Percentiles rank a stretch among this genome's conserved stretches.
Conservation (phyloP, 2,888 invertebrate genomes). For the Andrena hattorfiana region DNA sequence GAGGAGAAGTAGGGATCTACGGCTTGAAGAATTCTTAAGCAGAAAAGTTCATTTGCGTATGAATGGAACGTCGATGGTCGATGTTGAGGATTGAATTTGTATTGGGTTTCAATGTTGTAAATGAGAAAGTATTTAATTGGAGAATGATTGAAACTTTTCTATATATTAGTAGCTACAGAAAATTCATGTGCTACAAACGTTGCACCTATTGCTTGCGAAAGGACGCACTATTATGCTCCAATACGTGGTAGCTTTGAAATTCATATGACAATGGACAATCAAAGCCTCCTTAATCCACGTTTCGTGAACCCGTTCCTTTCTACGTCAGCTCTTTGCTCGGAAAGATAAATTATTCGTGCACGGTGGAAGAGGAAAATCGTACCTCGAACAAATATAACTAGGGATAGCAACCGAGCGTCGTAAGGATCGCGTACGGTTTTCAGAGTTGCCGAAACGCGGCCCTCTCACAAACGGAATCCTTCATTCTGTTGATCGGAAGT, state of each 20-base stretch:
- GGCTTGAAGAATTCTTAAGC: background rate
- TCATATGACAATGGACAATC: background rate
- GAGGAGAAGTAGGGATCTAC: background rate
- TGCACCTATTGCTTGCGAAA: too few relatives aligned
- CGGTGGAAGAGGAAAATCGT: conserved; percentile 7
- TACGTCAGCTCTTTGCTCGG: conserved; percentile 1
- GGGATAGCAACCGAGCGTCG: conserved; percentile 28
- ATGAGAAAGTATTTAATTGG: too few relatives aligned
- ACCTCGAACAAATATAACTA: conserved; percentile 36
- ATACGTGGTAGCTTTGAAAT: background rate
- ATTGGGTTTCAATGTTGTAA: too few relatives aligned
- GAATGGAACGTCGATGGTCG: background rate
- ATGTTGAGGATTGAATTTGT: too few relatives aligned
- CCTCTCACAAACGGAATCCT: conserved; percentile 59
- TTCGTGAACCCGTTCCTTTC: background rate
- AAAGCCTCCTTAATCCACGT: background rate
- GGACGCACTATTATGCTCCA: background rate
- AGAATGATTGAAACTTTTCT: background rate
- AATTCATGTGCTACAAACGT: too few relatives aligned
- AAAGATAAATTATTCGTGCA: conserved; percentile 40
- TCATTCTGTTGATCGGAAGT: conserved; percentile 55
- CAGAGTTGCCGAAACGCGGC: conserved; percentile 24
- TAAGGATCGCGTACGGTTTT: conserved; percentile 18
- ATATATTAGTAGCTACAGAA: background rate
- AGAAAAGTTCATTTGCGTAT: background rate